Evolutionary conservation across 2,113 vertebrate species (phyloP), one percentile per base, ranked within the genome.

Genomic region (Morphnarchus princeps): DNA sequence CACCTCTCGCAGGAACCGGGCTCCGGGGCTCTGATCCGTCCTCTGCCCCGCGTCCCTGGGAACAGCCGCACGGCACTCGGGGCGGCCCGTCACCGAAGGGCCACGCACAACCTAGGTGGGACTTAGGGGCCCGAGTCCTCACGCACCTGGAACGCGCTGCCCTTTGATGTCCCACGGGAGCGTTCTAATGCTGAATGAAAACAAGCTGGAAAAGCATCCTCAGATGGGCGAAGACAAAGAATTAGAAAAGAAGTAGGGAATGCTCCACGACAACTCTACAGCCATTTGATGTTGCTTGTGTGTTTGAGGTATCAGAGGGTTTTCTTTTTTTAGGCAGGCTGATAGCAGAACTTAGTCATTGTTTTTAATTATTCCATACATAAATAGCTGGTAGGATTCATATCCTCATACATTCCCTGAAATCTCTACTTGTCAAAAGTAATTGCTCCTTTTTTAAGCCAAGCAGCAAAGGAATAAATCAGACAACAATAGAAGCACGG

Each of bases 401-500:
- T 36, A 58, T 36, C 71, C 77, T 57, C 84, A 10, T 20, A 6
- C 42, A 8, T 14, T 19, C 76, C 63, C 70, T 11, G 24, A 58
- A 28, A 76, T 77, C 62, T 76, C 82, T 58, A 18, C 55, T 69
- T 50, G 55, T 57, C 82, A 29, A 18, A 85, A 69, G 87, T 16
- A 65, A 82, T 13, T 24, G 29, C 69, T 81, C 57, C 50, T 43
- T 52, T 76, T 55, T 47, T 13, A 45, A 69, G 49, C 62, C 62
- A 40, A 32, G 50, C 18, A 86, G 54, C 61, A 15, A 74, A 85
- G 62, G 49, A 55, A 84, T 29, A 47, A 54, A 36, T n/a, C 32
- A 13, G 62, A 2, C 16, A 26, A 29, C 28, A 16, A 21, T 0
- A 62, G 55, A 28, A 32, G 52, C 61, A 42, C 0, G 5, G 32